Evolutionary conservation across 2,797 vertebrate species (phyloP).

Genomic region (Lepus oiostolus): DNA sequence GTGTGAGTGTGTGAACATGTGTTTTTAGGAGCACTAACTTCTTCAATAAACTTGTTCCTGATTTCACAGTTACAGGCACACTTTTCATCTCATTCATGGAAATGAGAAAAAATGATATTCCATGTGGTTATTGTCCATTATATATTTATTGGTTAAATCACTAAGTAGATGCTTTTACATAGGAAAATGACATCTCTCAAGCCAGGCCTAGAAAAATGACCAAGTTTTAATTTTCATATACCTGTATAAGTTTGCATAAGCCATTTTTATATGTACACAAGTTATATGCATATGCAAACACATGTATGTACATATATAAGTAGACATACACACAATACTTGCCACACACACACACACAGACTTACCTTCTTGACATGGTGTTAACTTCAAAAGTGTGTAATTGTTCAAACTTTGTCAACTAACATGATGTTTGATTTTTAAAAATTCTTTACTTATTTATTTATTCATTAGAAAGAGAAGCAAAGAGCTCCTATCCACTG

Average conservation of each 20-base stretch:
- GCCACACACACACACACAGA: no score
- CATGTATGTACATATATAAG: not conserved
- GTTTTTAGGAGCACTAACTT: not conserved
- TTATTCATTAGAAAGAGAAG: no score
- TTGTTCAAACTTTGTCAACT: not conserved
- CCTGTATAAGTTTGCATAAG: no score
- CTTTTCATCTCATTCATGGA: not conserved
- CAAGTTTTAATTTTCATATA: not conserved
- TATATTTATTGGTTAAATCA: not conserved
- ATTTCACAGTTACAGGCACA: not conserved
- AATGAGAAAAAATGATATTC: no score
- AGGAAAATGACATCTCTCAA: not conserved
- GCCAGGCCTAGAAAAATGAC: not conserved
- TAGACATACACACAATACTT: not conserved
- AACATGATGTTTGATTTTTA: not conserved
- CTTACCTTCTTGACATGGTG: not conserved
- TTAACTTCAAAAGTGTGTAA: not conserved
- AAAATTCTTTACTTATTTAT: no score
- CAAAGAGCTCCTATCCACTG: no score
- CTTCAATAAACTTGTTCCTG: not conserved
- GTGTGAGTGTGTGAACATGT: not conserved
- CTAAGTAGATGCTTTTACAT: not conserved
- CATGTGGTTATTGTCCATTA: not conserved
- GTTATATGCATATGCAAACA: not conserved
- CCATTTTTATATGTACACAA: not conserved